Conservation (phyloP, 2,888 invertebrate genomes). For the Ashinkailepas kermadecensis region DNA sequence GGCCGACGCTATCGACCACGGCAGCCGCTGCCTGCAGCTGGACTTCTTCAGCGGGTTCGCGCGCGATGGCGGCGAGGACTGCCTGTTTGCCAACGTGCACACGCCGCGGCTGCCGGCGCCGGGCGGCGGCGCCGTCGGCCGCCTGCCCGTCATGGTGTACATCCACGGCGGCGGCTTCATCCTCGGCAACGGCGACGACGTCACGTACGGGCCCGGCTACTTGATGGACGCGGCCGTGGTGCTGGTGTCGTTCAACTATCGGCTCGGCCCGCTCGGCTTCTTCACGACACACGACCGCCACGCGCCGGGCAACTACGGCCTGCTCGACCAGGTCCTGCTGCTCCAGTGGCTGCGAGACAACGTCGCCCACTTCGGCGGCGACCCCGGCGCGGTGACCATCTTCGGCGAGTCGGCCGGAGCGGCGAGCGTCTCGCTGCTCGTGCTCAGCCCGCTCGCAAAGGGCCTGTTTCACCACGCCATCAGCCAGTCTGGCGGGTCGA, state of each 20-base stretch:
- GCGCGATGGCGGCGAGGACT: conserved; percentile 27
- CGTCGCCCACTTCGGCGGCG: conserved; percentile 34
- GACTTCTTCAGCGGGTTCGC: neutral
- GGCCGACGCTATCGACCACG: neutral
- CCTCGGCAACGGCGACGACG: conserved; percentile 31
- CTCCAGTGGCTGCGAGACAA: conserved; percentile 35
- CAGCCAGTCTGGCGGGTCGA: conserved; percentile 29
- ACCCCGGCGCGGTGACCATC: conserved; percentile 32
- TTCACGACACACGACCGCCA: conserved; percentile 34
- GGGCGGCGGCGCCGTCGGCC: neutral
- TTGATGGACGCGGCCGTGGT: conserved; percentile 31
- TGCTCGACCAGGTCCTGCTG: conserved; percentile 41
- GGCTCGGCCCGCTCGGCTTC: conserved; percentile 34
- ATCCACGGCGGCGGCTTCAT: conserved; percentile 36
- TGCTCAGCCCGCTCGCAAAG: conserved; percentile 26
- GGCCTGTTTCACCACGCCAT: conserved; percentile 31
- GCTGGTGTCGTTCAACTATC: conserved; percentile 33
- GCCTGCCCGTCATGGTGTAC: too few relatives aligned
- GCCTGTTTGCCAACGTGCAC: conserved; percentile 29
- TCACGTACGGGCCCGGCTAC: conserved; percentile 28
- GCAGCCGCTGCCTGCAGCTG: neutral
- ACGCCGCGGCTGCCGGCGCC: conserved; percentile 23
- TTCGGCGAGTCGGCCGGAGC: conserved; percentile 30
- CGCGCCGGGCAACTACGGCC: conserved; percentile 36
- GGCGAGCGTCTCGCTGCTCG: conserved; percentile 26